Evolutionary conservation across 1,140 invertebrate genomes (phyloP).

Genomic region (Aphaenogaster ashmeadi): DNA sequence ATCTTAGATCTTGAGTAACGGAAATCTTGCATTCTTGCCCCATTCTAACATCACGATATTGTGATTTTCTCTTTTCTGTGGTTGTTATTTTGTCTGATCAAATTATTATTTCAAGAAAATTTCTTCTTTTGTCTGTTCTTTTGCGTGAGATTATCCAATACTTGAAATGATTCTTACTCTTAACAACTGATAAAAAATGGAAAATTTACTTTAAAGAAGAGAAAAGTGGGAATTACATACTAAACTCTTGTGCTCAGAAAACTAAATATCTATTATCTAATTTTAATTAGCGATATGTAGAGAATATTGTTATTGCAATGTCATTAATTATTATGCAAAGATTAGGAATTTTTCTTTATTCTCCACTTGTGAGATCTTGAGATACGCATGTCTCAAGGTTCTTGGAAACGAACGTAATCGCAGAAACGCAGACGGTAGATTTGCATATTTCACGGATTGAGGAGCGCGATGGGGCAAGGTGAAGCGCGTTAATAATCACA

Average conservation of each 20-base stretch:
- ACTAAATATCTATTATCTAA: neutral
- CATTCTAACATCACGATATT: neutral
- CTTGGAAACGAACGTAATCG: constrained; percentile 64
- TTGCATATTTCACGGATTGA: constrained; percentile 18
- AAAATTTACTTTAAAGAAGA: neutral
- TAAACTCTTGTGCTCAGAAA: neutral
- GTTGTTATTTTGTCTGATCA: neutral
- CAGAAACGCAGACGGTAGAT: constrained; percentile 43
- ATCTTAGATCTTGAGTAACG: constrained; percentile 37
- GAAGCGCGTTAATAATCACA: constrained; percentile 63
- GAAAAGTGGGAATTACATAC: neutral
- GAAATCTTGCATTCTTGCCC: constrained; percentile 33
- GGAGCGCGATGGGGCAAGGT: neutral
- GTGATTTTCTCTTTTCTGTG: neutral
- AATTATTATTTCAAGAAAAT: neutral
- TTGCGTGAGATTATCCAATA: neutral
- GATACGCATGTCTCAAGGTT: constrained; percentile 12
- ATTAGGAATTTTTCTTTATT: neutral
- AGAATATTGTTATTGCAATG: neutral
- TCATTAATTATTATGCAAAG: neutral
- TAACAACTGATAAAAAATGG: neutral
- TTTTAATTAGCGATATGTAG: neutral
- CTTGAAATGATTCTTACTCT: neutral
- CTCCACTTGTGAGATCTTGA: neutral
- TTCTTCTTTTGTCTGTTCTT: neutral